Evolutionary conservation across 2,797 vertebrate genomes (phyloP).

Genomic region (Pangasius macronema): DNA sequence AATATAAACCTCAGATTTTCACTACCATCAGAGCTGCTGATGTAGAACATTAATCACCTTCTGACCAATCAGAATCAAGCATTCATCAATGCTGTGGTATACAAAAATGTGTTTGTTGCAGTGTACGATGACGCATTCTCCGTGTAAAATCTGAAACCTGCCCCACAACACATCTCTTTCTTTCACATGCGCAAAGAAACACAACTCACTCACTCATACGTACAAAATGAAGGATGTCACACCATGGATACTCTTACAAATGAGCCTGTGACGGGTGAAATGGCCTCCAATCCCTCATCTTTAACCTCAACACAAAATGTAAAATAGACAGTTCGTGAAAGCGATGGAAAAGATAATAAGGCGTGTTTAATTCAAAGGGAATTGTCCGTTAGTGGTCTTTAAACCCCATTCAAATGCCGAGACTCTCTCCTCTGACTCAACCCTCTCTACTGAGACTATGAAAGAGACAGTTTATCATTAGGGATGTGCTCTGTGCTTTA

Average conservation of each 20-base stretch:
- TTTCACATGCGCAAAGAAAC: background rate
- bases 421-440: background rate
- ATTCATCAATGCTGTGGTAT: background rate
- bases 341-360: background rate
- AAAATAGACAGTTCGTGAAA: background rate
- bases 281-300: background rate
- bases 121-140: background rate
- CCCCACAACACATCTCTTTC: background rate
- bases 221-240: slow-evolving; percentile 4
- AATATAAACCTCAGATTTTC: too few species aligned
- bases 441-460: background rate
- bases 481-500: background rate
- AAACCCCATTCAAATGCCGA: slow-evolving; percentile 18
- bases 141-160: background rate
- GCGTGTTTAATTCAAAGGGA: background rate
- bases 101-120: background rate
- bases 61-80: background rate
- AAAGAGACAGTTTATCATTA: slow-evolving; percentile 12
- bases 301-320: slow-evolving; percentile 10
- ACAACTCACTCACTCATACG: too few species aligned
- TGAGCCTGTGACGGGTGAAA: background rate
- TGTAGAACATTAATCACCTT: background rate
- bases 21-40: background rate
- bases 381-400: background rate
- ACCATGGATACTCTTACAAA: background rate